phyloP scores from a whole-genome alignment of 2,113 vertebrate species.

The Willisornis vidua region DNA sequence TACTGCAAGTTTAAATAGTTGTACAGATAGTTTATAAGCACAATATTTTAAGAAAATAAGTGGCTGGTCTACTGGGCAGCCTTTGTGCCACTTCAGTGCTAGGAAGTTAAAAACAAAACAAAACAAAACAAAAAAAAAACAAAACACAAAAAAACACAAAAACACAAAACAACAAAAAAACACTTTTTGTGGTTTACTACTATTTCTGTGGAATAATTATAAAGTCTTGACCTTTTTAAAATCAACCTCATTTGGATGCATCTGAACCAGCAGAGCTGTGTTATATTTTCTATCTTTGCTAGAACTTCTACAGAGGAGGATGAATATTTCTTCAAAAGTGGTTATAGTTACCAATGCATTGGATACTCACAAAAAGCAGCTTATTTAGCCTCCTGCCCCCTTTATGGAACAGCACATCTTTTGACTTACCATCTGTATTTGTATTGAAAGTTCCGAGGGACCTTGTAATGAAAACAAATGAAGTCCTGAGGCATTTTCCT shows the following conservation, averaged over 20 bases:
- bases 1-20: slow-evolving; percentile 86
- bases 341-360: slow-evolving; percentile 81
- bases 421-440: slow-evolving; percentile 53
- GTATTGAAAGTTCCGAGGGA: slow-evolving; percentile 37
- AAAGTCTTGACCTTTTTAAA: slow-evolving; percentile 86
- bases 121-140: neutral
- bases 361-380: slow-evolving; percentile 51
- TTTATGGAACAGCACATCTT: slow-evolving; percentile 54
- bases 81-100: slow-evolving; percentile 81
- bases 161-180: neutral
- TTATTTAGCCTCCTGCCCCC: slow-evolving; percentile 42
- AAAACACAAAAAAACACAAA: neutral
- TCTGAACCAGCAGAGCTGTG: slow-evolving; percentile 93
- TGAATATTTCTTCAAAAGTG: slow-evolving; percentile 86
- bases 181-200: slow-evolving; percentile 80
- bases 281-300: slow-evolving; percentile 97
- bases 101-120: slow-evolving; percentile 69
- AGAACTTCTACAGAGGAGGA: slow-evolving; percentile 86
- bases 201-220: slow-evolving; percentile 86
- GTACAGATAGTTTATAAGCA: slow-evolving; percentile 91
- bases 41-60: slow-evolving; percentile 86
- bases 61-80: slow-evolving; percentile 82
- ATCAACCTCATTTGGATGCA: slow-evolving; percentile 81
- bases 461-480: slow-evolving; percentile 29
- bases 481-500: slow-evolving; percentile 21